Conservation (phyloP, 2,797 vertebrate species). For the Rhynchonycteris naso region DNA sequence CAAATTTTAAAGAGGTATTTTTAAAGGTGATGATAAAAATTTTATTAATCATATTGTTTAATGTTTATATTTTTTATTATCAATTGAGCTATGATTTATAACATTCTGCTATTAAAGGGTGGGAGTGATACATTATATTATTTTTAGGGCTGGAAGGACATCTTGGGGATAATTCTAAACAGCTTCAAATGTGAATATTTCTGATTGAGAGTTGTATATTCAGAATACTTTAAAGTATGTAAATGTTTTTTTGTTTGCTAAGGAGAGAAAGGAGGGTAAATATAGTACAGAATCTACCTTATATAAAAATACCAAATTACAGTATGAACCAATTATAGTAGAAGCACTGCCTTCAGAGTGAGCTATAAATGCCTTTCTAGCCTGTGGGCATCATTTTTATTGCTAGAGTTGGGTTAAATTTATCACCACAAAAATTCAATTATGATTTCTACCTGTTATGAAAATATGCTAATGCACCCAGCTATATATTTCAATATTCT, state of each 20-base stretch:
- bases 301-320: conserved; percentile 45
- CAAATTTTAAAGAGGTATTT: conserved; percentile 23
- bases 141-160: conserved; percentile 41
- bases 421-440: conserved; percentile 65
- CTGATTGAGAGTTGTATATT: conserved; percentile 41
- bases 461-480: conserved; percentile 66
- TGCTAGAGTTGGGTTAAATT: conserved; percentile 67
- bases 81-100: background rate
- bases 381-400: conserved; percentile 65
- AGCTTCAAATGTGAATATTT: conserved; percentile 20
- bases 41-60: conserved; percentile 17
- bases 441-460: conserved; percentile 59
- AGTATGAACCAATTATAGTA: background rate
- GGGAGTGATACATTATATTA: background rate
- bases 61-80: conserved; percentile 48
- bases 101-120: conserved; percentile 28
- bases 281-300: background rate
- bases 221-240: conserved; percentile 37
- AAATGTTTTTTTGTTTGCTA: conserved; percentile 39
- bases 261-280: conserved; percentile 13
- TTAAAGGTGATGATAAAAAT: conserved; percentile 21
- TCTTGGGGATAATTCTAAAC: conserved; percentile 15
- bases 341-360: conserved; percentile 28
- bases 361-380: conserved; percentile 51
- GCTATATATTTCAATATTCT: conserved; percentile 61